Evolutionary conservation across 2,113 vertebrate genomes (phyloP).

Genomic region (Garra rufa): DNA sequence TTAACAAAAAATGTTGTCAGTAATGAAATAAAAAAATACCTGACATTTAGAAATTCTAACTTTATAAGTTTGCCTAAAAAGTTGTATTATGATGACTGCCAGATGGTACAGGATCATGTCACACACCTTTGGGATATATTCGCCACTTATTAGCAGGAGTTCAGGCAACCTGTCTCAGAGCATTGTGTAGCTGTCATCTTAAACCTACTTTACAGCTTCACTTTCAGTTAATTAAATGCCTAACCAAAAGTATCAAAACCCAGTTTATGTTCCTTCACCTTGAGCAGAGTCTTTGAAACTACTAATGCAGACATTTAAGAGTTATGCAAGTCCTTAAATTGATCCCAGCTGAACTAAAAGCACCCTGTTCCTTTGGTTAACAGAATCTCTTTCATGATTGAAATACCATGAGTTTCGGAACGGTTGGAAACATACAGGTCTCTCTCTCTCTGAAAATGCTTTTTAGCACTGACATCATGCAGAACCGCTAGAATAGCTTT

Average conservation of each 20-base stretch:
- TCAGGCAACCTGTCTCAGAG: constrained; percentile 17
- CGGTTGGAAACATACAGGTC: constrained; percentile 6
- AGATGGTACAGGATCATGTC: constrained; percentile 32
- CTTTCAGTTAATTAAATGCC: constrained; percentile 31
- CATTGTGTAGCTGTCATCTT: constrained; percentile 38
- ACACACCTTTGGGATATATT: constrained; percentile 22
- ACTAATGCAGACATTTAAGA: constrained; percentile 8
- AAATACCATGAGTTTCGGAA: constrained; percentile 13
- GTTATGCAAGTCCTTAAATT: constrained; percentile 35
- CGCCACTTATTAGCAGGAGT: constrained; percentile 22
- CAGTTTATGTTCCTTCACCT: neutral
- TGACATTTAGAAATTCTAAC: neutral
- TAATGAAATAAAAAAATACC: constrained; percentile 14
- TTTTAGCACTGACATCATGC: constrained; percentile 69
- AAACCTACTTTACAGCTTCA: constrained; percentile 33
- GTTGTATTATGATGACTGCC: constrained; percentile 17
- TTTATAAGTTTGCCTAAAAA: constrained; percentile 1
- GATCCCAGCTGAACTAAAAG: constrained; percentile 10
- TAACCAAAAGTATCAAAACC: constrained; percentile 28
- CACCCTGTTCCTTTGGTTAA: neutral
- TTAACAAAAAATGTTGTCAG: neutral
- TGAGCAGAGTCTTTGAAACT: constrained; percentile 2
- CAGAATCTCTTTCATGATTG: constrained; percentile 5
- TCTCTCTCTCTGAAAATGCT: constrained; percentile 49
- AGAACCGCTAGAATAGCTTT: constrained; percentile 64